phyloP scores from a whole-genome alignment of 1,140 invertebrate species.

The Drosophila virilis region DNA sequence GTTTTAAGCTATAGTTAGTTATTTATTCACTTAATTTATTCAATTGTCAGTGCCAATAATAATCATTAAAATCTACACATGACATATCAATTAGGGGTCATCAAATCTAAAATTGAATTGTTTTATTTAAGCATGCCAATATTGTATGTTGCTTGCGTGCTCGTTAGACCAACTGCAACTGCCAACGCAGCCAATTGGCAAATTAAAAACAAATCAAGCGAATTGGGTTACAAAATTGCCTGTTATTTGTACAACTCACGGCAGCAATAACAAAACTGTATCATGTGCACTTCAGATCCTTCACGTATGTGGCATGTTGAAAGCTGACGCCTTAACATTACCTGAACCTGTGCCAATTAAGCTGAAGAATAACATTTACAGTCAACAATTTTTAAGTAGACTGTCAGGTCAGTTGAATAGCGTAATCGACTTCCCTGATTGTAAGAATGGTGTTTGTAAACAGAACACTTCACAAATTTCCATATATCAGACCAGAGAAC shows the following conservation, averaged over 20 bases:
- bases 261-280: neutral
- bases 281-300: neutral
- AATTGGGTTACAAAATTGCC: neutral
- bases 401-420: no score
- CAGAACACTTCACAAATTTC: no score
- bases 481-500: no score
- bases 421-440: no score
- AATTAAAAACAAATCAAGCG: neutral
- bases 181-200: neutral
- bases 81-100: neutral
- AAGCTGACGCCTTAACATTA: neutral
- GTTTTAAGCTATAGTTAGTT: no score
- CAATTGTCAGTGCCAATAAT: neutral
- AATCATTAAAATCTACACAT: neutral
- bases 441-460: no score
- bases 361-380: neutral
- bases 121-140: neutral
- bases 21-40: neutral
- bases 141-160: neutral
- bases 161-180: neutral
- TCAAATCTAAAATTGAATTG: slow-evolving; percentile 1
- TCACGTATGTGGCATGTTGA: neutral
- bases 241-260: neutral
- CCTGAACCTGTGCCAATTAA: neutral
- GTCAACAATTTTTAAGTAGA: no score